These are phyloP conservation scores for Zosterops borbonicus DNA, from an alignment of 2,113 vertebrate species.

Conservation along the genomic window DNA sequence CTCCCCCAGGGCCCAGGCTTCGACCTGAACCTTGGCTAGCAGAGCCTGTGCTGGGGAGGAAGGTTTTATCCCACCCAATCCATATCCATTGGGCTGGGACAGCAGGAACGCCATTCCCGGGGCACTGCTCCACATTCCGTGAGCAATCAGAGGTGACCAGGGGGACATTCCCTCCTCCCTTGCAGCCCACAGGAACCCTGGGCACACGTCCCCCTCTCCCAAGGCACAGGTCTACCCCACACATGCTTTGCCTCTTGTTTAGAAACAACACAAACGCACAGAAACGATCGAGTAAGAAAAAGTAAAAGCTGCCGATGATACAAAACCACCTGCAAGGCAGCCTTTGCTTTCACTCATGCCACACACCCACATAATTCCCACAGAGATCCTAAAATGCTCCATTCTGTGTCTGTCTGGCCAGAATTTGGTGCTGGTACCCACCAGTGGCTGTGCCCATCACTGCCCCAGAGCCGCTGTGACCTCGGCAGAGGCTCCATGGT, in stretches of 20 bases:
- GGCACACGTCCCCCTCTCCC: background rate
- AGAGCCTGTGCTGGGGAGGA: background rate
- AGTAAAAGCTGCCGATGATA: background rate
- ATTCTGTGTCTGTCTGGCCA: background rate
- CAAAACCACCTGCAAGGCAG: background rate
- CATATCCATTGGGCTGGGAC: rapidly evolving
- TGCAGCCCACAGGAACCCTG: background rate
- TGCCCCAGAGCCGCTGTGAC: background rate
- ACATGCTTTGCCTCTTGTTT: background rate
- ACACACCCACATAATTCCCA: rapidly evolving
- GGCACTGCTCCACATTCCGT: background rate
- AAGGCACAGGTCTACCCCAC: background rate
- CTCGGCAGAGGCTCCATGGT: background rate
- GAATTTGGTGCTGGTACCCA: background rate
- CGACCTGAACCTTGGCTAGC: background rate
- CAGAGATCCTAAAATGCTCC: rapidly evolving
- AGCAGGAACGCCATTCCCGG: no score
- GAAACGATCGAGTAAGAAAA: background rate
- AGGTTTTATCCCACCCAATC: background rate
- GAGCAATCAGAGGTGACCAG: rapidly evolving
- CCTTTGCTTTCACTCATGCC: background rate
- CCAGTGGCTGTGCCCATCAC: background rate
- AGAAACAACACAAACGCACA: background rate
- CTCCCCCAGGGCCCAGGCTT: background rate
- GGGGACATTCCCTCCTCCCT: background rate